Base-by-base conservation (phyloP, 1,140 invertebrate species). In the Pseudomyrmex sp. region DNA sequence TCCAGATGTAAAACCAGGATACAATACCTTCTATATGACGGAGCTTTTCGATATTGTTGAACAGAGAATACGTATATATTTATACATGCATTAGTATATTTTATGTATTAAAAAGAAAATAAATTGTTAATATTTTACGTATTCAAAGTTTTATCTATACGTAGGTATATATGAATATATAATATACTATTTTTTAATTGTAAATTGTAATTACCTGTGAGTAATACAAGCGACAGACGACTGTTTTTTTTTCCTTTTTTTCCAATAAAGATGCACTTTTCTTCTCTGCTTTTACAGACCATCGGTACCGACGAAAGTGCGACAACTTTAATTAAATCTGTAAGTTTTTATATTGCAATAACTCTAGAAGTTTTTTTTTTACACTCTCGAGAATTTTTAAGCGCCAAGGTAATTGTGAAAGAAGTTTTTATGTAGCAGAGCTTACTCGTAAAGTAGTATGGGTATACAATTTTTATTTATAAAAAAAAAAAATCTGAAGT, bases 301-400 rank as follows among this genome's bases (percentile, higher is more conserved):
- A 65, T 83, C 23, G 35, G 50, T 48, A 65, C 26, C 3, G 44
- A 65, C 2, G 35, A 66, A 52, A 26, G n/a, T 59, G 23, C 18
- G 3, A 68, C 61, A 59, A 58, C 46, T 52, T 69, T 44, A 23
- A 58, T 76, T 1, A 83, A 83, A 12, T 77, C 73, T 77, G 46
- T 83, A 35, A 66, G 73, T n/a, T 83, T 58, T 68, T 83, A 77
- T 59, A n/a, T 66, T 2, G 62, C 56, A 44, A 77, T 83, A 4
- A 83, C 52, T 44, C 62, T 83, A 58, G 65, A 77, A 63, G 73
- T 79, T 26, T 26, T 50, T 83, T 35, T 56, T 85, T 76, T 15
- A 75, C 76, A 48, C 68, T 85, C 23, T 85, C 80, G 84, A 26
- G 80, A 85, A 85, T 85, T 82, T 83, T 59, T 85, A 10, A 85